These are phyloP conservation scores for Orchesellides sinensis DNA, from an alignment of 2,888 invertebrate genomes.

Conservation along the genomic window DNA sequence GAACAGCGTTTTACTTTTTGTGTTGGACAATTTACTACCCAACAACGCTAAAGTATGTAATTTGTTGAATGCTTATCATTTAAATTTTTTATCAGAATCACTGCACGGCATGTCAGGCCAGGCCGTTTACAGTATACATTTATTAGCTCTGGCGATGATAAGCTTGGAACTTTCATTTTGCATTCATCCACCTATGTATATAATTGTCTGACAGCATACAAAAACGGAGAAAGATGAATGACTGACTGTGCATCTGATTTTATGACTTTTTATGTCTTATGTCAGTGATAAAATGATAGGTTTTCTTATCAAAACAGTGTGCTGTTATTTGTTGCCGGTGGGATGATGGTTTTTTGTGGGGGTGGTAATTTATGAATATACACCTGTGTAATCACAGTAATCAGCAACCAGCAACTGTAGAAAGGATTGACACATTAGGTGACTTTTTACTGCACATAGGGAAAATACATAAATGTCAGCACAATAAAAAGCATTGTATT, in stretches of 20 bases:
- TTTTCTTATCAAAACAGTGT: slow-evolving; percentile 54
- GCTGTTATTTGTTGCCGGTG: slow-evolving; percentile 5
- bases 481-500: neutral
- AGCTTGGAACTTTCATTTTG: neutral
- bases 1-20: too few relatives aligned
- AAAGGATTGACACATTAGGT: slow-evolving; percentile 51
- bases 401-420: too few relatives aligned
- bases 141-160: too few relatives aligned
- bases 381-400: too few relatives aligned
- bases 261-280: slow-evolving; percentile 38
- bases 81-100: slow-evolving; percentile 15
- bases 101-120: neutral
- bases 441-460: slow-evolving; percentile 36
- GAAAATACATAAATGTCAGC: neutral
- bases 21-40: too few relatives aligned
- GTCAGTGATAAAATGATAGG: slow-evolving; percentile 34
- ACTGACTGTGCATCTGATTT: slow-evolving; percentile 15
- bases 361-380: slow-evolving; percentile 4
- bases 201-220: neutral
- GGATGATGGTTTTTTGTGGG: neutral
- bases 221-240: slow-evolving; percentile 1
- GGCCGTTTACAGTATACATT: too few relatives aligned
- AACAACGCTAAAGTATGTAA: neutral
- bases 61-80: slow-evolving; percentile 15
- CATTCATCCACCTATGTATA: neutral